Evolutionary conservation across 2,797 vertebrate species (phyloP), one percentile per base, ranked within the genome.

Genomic region (Taenioides sp.): DNA sequence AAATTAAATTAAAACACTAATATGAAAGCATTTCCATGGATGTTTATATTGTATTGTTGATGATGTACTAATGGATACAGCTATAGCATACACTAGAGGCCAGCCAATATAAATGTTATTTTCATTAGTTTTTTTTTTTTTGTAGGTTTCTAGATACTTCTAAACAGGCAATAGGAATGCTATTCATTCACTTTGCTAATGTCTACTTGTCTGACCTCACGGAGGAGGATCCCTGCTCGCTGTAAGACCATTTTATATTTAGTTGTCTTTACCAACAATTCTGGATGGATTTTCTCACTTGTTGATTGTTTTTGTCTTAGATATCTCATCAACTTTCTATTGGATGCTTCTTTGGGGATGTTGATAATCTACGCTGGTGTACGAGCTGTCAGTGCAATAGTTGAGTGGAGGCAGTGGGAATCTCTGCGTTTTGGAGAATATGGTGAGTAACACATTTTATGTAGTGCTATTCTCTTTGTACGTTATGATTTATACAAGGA

Each of bases 101-200:
- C 2, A 47, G n/a, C 67, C 71, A 3, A 72, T 54, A 71, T 28
- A 20, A 66, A 28, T 49, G 4, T 25, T 58, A 17, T 27, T 12
- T 7, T 59, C 28, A 66, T 31, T 31, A 69, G 60, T 71, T 70
- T 72, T 1, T 37, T 9, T 89, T 75, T 71, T 74, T 71, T 61
- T 91, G 78, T 89, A 99, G 98, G 98, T 99, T 99, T 92, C 92
- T 99, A 89, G 98, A 99, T 87, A 99, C 98, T 76, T 99, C 98
- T 63, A 99, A 99, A 89, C 98, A 99, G 94, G 97, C 97, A 83
- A 99, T 99, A 82, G 98, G 98, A 88, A 99, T 99, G 98, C 92
- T 99, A 58, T 99, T 99, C 87, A 99, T 99, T 89, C 98, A 99
- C 88, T 99, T 99, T 72, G 97, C 98, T 80, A 99, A 99, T 52